phyloP scores from a whole-genome alignment of 2,888 invertebrate genomes.

The Drosophila leonis region DNA sequence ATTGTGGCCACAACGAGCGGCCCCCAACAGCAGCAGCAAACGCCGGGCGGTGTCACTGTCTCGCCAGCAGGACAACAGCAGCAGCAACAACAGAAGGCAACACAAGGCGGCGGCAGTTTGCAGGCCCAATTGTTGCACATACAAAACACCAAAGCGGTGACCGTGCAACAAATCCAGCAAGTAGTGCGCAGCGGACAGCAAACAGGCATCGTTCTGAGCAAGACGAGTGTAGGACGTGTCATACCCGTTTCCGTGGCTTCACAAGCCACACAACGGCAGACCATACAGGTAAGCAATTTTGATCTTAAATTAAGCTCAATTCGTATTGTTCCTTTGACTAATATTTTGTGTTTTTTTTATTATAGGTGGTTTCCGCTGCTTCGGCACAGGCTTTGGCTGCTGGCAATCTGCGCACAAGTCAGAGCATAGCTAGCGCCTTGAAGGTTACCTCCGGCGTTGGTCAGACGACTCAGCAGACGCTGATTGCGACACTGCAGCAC shows the following conservation, averaged over 20 bases:
- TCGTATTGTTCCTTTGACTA: neutral
- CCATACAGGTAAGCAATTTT: conserved; percentile 86
- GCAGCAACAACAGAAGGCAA: conserved; percentile 76
- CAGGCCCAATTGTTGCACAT: conserved; percentile 90
- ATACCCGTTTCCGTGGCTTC: conserved; percentile 89
- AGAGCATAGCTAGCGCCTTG: conserved; percentile 86
- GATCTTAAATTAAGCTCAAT: neutral
- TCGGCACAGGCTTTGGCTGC: conserved; percentile 86
- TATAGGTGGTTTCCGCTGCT: conserved; percentile 87
- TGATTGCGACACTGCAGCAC: conserved; percentile 87
- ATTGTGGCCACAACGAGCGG: conserved; percentile 60
- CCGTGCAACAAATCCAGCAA: conserved; percentile 91
- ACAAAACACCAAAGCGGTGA: conserved; percentile 88
- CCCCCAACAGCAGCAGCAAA: conserved; percentile 54
- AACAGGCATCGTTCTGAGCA: conserved; percentile 87
- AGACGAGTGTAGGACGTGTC: conserved; percentile 88
- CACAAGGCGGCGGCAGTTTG: conserved; percentile 86
- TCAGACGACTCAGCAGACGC: conserved; percentile 86
- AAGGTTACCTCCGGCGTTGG: conserved; percentile 85
- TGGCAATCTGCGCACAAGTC: conserved; percentile 86
- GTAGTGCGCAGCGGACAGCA: conserved; percentile 89
- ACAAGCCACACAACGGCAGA: conserved; percentile 86
- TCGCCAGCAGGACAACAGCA: conserved; percentile 56
- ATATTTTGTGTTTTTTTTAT: neutral
- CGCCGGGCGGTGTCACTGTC: conserved; percentile 54